Conservation (phyloP, 2,113 vertebrate species). For the Pteropus alecto region DNA sequence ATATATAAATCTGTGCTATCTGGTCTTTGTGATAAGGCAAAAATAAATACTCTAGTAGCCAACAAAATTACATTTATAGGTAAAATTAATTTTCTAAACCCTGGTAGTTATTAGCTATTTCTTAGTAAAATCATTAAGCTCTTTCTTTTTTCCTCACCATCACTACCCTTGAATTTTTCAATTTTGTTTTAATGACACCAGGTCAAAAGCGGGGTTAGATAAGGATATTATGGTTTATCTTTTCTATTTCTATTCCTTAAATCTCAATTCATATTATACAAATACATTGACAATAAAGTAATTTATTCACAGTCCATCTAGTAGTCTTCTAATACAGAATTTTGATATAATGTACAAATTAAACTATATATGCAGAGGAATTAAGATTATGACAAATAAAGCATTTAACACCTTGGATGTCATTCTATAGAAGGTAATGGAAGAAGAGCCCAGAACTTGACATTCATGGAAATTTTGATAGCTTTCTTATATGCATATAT, state of each 20-base stretch:
- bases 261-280: not conserved
- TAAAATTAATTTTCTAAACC: constrained; percentile 11
- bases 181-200: not conserved
- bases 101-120: not conserved
- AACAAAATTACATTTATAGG: not conserved
- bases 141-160: not conserved
- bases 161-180: not conserved
- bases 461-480: not conserved
- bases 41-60: not conserved
- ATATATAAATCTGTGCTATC: not conserved
- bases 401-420: not conserved
- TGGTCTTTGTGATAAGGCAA: not conserved
- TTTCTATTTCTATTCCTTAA: constrained; percentile 8
- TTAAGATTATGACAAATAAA: not conserved
- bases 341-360: not conserved
- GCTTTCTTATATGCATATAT: not conserved
- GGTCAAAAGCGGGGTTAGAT: not conserved
- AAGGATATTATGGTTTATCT: not conserved
- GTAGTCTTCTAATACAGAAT: not conserved
- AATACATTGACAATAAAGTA: not conserved
- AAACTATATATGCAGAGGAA: not conserved
- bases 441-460: not conserved
- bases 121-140: constrained; percentile 8
- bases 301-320: not conserved
- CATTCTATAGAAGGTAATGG: not conserved